These are phyloP conservation scores for Synergus gifuensis DNA, from an alignment of 2,888 invertebrate genomes.

Conservation along the genomic window DNA sequence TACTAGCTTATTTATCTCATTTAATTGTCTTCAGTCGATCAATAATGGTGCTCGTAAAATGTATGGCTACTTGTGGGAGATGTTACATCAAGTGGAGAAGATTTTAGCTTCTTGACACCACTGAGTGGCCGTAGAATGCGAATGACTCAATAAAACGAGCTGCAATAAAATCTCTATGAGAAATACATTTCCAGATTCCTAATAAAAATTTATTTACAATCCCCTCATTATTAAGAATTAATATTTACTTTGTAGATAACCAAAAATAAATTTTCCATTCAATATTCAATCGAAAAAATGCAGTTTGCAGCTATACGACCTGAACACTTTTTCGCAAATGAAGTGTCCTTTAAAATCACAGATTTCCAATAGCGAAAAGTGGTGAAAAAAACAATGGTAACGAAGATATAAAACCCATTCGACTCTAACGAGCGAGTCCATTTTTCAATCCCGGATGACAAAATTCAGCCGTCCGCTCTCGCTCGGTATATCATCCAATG, in stretches of 20 bases:
- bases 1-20: background rate
- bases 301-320: background rate
- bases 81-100: slow-evolving; percentile 4
- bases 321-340: background rate
- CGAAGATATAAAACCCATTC: slow-evolving; percentile 10
- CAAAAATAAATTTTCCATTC: too few species aligned
- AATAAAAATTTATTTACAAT: background rate
- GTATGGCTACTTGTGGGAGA: background rate
- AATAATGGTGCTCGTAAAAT: slow-evolving; percentile 18
- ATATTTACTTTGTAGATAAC: too few species aligned
- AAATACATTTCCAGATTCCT: background rate
- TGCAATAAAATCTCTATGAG: background rate
- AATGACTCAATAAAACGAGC: slow-evolving; percentile 30
- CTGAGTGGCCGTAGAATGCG: background rate
- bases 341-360: background rate
- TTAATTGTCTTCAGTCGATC: background rate
- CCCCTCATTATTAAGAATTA: too few species aligned
- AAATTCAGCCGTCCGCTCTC: background rate
- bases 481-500: slow-evolving; percentile 17
- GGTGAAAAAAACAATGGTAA: background rate
- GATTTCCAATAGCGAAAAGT: slow-evolving; percentile 14
- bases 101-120: slow-evolving; percentile 31
- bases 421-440: slow-evolving; percentile 4
- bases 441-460: slow-evolving; percentile 32
- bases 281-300: background rate